phyloP scores from a whole-genome alignment of 2,888 invertebrate species.

The Notodonta dromedarius region DNA sequence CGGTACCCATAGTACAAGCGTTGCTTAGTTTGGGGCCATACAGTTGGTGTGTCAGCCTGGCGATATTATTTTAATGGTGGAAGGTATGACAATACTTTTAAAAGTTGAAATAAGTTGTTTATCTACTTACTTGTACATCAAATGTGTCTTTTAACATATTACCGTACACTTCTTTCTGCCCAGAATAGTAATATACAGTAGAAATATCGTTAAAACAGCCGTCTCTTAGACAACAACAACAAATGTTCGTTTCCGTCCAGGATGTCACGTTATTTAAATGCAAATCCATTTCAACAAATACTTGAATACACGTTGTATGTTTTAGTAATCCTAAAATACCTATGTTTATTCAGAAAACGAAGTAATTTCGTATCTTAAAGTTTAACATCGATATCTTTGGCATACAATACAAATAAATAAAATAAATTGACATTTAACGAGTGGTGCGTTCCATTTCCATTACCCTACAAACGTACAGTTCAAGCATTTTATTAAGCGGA shows the following conservation, averaged over 20 bases:
- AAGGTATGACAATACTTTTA: too few species aligned
- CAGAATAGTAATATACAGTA: conserved; percentile 39
- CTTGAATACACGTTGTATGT: not conserved
- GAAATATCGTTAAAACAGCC: conserved; percentile 45
- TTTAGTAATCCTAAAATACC: not conserved
- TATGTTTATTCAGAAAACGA: not conserved
- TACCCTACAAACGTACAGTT: too few species aligned
- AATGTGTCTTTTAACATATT: conserved; percentile 55
- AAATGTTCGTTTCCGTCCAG: conserved; percentile 31
- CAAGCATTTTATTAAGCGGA: too few species aligned
- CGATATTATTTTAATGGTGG: too few species aligned
- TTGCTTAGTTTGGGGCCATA: too few species aligned
- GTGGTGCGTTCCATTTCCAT: not conserved
- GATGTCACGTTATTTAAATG: conserved; percentile 7
- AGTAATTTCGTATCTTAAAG: not conserved
- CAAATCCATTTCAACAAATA: conserved; percentile 29
- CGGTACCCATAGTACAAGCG: too few species aligned
- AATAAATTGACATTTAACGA: not conserved
- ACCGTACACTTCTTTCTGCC: conserved; percentile 45
- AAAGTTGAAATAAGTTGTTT: too few species aligned
- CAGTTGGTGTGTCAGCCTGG: too few species aligned
- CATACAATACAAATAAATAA: not conserved
- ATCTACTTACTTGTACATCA: conserved; percentile 51
- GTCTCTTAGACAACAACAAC: conserved; percentile 54
- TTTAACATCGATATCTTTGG: not conserved